phyloP scores from a whole-genome alignment of 2,113 vertebrate species.

The Crotalus horridus region DNA sequence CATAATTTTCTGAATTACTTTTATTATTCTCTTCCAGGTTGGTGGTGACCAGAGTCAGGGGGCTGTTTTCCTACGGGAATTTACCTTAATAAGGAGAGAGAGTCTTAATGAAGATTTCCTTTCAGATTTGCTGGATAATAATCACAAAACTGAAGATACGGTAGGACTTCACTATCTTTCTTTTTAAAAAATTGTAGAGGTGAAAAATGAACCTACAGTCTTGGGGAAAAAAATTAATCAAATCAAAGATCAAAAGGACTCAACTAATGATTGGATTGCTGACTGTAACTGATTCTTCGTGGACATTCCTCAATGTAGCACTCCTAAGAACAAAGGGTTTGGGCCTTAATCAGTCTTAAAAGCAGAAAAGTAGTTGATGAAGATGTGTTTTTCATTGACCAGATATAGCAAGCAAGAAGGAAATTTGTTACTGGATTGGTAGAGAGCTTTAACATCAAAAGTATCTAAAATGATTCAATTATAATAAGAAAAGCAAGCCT shows the following conservation, averaged over 20 bases:
- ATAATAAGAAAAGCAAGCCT: not conserved
- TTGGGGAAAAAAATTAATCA: not conserved
- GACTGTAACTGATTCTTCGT: not conserved
- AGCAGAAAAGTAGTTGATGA: not conserved
- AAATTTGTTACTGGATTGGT: not conserved
- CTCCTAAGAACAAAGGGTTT: not conserved
- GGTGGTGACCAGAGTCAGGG: conserved; percentile 76
- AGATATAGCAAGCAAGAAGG: not conserved
- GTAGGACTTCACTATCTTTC: conserved; percentile 69
- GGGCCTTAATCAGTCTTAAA: not conserved
- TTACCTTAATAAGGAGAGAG: conserved; percentile 87
- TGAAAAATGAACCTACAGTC: not conserved
- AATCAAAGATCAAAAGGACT: not conserved
- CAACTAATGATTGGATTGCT: not conserved
- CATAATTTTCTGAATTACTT: not conserved
- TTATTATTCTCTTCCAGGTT: conserved; percentile 70
- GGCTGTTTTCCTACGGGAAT: conserved; percentile 91
- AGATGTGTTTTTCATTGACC: not conserved
- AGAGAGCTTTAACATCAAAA: not conserved
- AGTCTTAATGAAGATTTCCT: conserved; percentile 85
- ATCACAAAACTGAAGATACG: conserved; percentile 84
- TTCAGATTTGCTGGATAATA: conserved; percentile 70
- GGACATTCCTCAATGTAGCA: not conserved
- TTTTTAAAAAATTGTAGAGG: not conserved
- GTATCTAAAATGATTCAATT: not conserved